Percentiles rank a stretch among this genome's conserved stretches.
Evolutionary conservation across 1,140 invertebrate species (phyloP).

Genomic region (Brachionus plicatilis): DNA sequence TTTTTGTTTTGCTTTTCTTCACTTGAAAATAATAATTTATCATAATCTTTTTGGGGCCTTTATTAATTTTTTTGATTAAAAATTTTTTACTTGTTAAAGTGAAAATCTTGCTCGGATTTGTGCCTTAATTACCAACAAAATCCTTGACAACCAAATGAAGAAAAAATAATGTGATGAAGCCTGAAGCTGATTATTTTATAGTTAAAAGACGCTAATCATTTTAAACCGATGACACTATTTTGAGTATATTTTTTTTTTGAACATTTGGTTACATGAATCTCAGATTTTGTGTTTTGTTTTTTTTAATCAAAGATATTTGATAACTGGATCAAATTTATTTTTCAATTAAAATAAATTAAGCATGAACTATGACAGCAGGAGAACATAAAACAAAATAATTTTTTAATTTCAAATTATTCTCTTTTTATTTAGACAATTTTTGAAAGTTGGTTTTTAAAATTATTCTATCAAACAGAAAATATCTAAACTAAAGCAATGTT

Average conservation of each 20-base stretch:
- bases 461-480: background rate
- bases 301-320: no score
- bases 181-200: background rate
- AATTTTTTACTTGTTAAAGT: background rate
- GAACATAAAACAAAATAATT: no score
- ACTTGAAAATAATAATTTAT: background rate
- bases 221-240: background rate
- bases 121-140: background rate
- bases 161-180: background rate
- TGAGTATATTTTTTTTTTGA: background rate
- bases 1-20: background rate
- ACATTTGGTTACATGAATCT: background rate
- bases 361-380: no score
- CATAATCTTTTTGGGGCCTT: background rate
- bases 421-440: no score
- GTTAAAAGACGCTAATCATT: background rate
- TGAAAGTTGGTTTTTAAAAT: no score
- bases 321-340: no score
- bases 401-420: no score
- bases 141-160: background rate
- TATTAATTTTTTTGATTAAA: background rate
- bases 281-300: background rate
- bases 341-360: no score
- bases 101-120: background rate
- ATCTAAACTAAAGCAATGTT: background rate